phyloP scores from a whole-genome alignment of 1,140 invertebrate genomes.

The Drosophila grimshawi region DNA sequence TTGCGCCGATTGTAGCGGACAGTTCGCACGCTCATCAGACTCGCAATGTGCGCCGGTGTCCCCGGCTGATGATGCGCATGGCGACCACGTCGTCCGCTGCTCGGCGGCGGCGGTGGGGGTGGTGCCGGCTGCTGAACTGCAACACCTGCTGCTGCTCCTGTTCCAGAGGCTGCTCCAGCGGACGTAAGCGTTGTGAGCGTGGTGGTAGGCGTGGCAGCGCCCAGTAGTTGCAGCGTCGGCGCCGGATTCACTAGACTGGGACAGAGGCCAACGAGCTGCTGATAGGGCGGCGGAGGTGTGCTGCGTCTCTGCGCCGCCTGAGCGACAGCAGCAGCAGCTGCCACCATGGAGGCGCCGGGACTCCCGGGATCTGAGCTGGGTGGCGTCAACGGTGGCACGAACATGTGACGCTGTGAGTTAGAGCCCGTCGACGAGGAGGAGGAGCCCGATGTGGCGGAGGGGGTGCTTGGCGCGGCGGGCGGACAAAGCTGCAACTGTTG shows the following conservation, averaged over 20 bases:
- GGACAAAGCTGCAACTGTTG: conserved; percentile 74
- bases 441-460: conserved; percentile 64
- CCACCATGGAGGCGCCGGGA: conserved; percentile 86
- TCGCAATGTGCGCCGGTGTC: conserved; percentile 74
- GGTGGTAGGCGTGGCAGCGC: conserved; percentile 55
- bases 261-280: conserved; percentile 67
- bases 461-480: conserved; percentile 74
- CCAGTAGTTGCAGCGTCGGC: conserved; percentile 54
- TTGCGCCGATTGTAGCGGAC: conserved; percentile 94
- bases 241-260: conserved; percentile 59
- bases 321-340: conserved; percentile 84
- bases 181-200: conserved; percentile 70
- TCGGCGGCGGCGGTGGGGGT: conserved; percentile 73
- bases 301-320: conserved; percentile 84
- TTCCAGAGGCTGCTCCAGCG: conserved; percentile 44
- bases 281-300: conserved; percentile 85
- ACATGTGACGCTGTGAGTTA: conserved; percentile 86
- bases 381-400: conserved; percentile 91
- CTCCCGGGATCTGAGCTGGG: conserved; percentile 93
- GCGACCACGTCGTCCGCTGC: conserved; percentile 58
- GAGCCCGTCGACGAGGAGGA: conserved; percentile 64
- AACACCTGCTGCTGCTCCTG: conserved; percentile 24
- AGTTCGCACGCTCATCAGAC: conserved; percentile 82
- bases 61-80: conserved; percentile 72
- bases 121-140: conserved; percentile 40